A percentile compares a stretch with the other conserved stretches of the same genome.
These are phyloP conservation scores for Drosophila mayaguana DNA, from an alignment of 2,888 invertebrate genomes.

Conservation along the genomic window DNA sequence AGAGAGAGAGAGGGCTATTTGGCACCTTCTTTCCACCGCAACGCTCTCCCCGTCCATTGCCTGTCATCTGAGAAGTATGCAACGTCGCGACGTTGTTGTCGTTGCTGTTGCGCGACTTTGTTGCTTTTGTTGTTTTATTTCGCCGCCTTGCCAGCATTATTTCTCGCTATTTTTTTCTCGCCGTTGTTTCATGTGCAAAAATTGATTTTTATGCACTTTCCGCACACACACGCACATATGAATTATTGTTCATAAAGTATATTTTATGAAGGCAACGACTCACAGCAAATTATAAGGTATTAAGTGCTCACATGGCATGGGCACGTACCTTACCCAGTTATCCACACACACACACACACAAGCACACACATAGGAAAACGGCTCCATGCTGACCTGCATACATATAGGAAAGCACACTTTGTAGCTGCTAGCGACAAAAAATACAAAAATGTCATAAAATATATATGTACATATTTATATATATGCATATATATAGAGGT, in stretches of 20 bases:
- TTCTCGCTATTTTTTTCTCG: constrained; percentile 19
- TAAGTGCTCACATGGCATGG: constrained; percentile 70
- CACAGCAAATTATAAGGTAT: constrained; percentile 79
- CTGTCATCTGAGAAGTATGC: constrained; percentile 76
- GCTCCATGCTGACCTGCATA: constrained; percentile 11
- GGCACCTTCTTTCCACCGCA: constrained; percentile 18
- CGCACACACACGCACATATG: constrained; percentile 61
- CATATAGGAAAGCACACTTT: constrained; percentile 33
- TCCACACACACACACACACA: constrained; percentile 1
- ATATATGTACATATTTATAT: constrained; percentile 27
- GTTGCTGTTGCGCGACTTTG: constrained; percentile 60
- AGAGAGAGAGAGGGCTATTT: constrained; percentile 54
- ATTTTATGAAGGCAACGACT: constrained; percentile 78
- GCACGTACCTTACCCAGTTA: constrained; percentile 53
- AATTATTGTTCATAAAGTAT: constrained; percentile 80
- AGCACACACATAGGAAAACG: not conserved
- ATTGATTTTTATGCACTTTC: constrained; percentile 80
- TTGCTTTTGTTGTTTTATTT: constrained; percentile 75
- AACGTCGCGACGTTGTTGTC: constrained; percentile 46
- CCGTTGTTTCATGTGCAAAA: constrained; percentile 72
- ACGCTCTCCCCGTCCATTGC: constrained; percentile 22
- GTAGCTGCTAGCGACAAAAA: constrained; percentile 19
- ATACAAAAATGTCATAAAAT: constrained; percentile 61
- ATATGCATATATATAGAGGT: not conserved
- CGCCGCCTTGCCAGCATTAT: constrained; percentile 61